Base-by-base conservation (phyloP, 2,888 invertebrate species). In the Lepidocyrtoides sp. region DNA sequence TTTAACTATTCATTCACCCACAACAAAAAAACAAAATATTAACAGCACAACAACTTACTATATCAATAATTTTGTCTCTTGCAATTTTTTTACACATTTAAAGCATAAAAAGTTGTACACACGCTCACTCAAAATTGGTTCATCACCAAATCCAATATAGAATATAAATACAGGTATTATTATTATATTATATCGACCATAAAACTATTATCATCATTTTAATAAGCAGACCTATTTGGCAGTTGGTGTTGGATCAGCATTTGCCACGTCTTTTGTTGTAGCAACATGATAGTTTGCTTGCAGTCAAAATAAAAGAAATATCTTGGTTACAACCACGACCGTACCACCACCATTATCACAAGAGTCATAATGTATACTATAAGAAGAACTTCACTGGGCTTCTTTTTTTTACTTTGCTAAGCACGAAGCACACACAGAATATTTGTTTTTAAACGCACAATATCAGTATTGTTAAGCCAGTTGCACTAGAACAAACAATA, bases 201-300 rank as follows among this genome's bases (percentile, higher is more conserved):
- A 3, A 12, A 32, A 75, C 29, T 29, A 48, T 36, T 51, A 75
- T 29, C 75, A 75, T 72, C 44, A 63, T 66, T 26, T 48, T 75
- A 75, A 75, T 72, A 54, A 57, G 36, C 36, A 79, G 79, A 51
- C 20, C 23, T 69, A 69, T 32, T 89, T 88, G 82, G 88, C 88
- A 89, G 87, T 87, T 87, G 26, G 44, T 44, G 0, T 32, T 26
- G 3, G 36, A 36, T 2, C 5, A 81, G 81, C 81, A 41, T 60
- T 57, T 57, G 60, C 60, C 86, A 86, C 86, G 77, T 86, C 86
- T 86, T 86, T 86, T 86, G 66, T 79, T 79, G 79, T 87, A 79
- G 87, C 87, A 87, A 87, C 79, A 79, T 79, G 79, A 54, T 79
- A 66, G 66, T 66, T 63, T 20, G 32, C 60, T 63, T 20, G 32